A percentile compares a stretch with the other conserved stretches of the same genome.
Evolutionary conservation across 1,140 invertebrate species (phyloP).

Genomic region (Tribolium castaneum): DNA sequence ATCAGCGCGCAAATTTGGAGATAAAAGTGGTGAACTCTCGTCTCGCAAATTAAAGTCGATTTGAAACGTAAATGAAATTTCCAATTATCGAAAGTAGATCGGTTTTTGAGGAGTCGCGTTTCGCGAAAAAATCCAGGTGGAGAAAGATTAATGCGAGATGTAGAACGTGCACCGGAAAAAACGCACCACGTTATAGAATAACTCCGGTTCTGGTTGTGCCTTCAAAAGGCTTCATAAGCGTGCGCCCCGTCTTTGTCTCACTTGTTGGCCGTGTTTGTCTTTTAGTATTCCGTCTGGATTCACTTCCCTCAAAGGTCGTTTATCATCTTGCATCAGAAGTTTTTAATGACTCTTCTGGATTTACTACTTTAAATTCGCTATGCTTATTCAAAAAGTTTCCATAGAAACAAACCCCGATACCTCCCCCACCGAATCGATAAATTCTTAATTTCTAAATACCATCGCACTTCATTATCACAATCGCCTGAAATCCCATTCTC

Average conservation of each 20-base stretch:
- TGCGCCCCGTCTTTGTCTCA: conserved; percentile 19
- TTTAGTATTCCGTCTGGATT: conserved; percentile 34
- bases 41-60: conserved; percentile 25
- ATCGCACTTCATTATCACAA: conserved; percentile 12
- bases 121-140: conserved; percentile 1
- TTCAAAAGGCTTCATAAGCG: conserved; percentile 8
- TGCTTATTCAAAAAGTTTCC: conserved; percentile 24
- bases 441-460: conserved; percentile 6
- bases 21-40: conserved; percentile 24
- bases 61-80: conserved; percentile 33
- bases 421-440: neutral
- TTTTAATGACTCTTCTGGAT: conserved; percentile 44
- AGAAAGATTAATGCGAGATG: conserved; percentile 44
- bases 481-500: neutral
- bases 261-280: conserved; percentile 34
- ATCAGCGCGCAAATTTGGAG: conserved; percentile 20
- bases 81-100: conserved; percentile 33
- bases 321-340: conserved; percentile 44
- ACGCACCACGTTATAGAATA: conserved; percentile 32
- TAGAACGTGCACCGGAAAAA: conserved; percentile 39
- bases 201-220: neutral
- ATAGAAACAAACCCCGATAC: neutral
- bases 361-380: conserved; percentile 42
- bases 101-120: neutral
- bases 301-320: conserved; percentile 40